Evolutionary conservation across 2,797 vertebrate species (phyloP), one percentile per base, ranked within the genome.

Genomic region (Spizella passerina): DNA sequence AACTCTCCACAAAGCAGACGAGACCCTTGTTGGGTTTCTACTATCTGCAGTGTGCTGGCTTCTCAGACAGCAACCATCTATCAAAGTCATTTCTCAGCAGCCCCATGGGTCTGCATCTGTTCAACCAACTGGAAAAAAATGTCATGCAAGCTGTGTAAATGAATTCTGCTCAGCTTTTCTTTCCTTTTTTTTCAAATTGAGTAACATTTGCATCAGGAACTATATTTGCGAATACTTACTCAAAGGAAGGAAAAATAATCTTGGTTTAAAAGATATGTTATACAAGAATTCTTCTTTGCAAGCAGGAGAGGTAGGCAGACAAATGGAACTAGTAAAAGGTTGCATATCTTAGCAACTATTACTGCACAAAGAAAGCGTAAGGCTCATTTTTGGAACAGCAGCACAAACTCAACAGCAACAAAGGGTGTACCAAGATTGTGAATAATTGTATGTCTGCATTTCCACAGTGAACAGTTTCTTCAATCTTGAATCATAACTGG

Each of bases 11-110:
- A 98, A 98, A 98, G 97, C 93, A 95, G 97, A 97, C 29, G 69
- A 98, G 97, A 97, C 97, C 98, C 97, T 98, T 97, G 97, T 97
- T 26, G 93, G 97, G 97, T 97, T 98, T 96, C 96, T 94, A 98
- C 97, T 99, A 98, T 99, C 98, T 98, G 97, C 92, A 97, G 97
- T 89, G 82, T 43, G 87, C 96, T 97, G 96, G 86, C 95, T 97
- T 97, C 93, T 97, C 94, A 98, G 98, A 98, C 96, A 98, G 98
- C 93, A 86, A 94, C 88, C 98, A 98, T 98, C 98, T 98, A 98
- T 98, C 98, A 98, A 98, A 97, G 97, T 98, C 98, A 97, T 96
- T 98, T 98, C 97, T 96, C 92, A 92, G 93, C 92, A 95, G 97
- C 97, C 97, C 94, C 65, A 18, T 96, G 97, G 97, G 98, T 93